Evolutionary conservation across 1,140 invertebrate species (phyloP).

Genomic region (Spodoptera litura): DNA sequence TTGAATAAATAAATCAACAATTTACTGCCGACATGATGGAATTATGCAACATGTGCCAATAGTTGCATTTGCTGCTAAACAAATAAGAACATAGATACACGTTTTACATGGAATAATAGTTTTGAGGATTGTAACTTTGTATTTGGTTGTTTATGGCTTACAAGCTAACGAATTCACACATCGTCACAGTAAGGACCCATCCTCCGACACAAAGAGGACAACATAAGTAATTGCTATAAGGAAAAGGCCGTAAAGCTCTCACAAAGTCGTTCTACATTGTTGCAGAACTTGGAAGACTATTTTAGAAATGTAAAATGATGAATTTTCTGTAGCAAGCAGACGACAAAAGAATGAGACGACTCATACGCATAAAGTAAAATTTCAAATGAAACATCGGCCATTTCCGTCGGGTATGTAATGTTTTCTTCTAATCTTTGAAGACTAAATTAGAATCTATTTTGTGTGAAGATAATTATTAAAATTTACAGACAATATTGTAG

Average conservation of each 20-base stretch:
- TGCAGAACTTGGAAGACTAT: constrained; percentile 31
- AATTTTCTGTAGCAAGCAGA: constrained; percentile 25
- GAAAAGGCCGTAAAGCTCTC: constrained; percentile 39
- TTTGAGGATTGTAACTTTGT: constrained; percentile 19
- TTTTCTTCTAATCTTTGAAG: constrained; percentile 29
- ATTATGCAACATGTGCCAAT: constrained; percentile 28
- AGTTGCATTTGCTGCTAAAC: constrained; percentile 34
- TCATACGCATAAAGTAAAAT: constrained; percentile 29
- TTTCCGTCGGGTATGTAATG: constrained; percentile 9
- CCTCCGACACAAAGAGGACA: background rate
- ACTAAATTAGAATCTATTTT: constrained; percentile 24
- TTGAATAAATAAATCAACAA: constrained; percentile 1
- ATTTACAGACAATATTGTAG: background rate
- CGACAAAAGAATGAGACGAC: constrained; percentile 7
- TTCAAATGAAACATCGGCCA: constrained; percentile 30
- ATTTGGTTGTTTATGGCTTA: background rate
- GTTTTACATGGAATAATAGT: background rate
- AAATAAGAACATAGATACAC: constrained; percentile 16
- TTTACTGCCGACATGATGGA: constrained; percentile 16
- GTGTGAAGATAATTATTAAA: background rate
- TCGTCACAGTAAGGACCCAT: constrained; percentile 33
- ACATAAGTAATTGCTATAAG: constrained; percentile 40
- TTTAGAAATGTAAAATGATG: constrained; percentile 42
- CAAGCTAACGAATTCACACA: constrained; percentile 42
- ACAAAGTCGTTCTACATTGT: constrained; percentile 35